Evolutionary conservation across 1,140 invertebrate genomes (phyloP), one percentile per base, ranked within the genome.

Genomic region (Diploscapter pachys): DNA sequence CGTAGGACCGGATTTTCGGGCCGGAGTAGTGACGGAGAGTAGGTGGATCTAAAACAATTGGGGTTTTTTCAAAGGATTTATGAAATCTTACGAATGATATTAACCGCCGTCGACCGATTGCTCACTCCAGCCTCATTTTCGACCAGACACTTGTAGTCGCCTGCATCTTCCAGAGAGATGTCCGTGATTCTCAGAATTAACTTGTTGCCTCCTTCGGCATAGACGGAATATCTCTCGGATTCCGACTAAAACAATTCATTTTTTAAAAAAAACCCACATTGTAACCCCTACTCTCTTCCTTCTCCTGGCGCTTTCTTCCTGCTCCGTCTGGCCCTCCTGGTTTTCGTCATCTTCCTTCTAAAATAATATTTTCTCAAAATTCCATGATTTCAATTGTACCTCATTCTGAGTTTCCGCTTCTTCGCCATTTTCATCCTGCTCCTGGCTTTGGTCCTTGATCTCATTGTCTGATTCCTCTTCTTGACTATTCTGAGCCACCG

Each of bases 71-170:
- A 31, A 31, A 31, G 31, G 31, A 31, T 31, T 31, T 31, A 55
- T 13, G 8, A n/a, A n/a, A 50, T 56, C 31, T 75, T 49, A 77
- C 76, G 76, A 62, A 65, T 77, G 48, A 77, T 77, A 49, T 62
- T 65, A 59, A 77, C 54, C 13, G 69, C 62, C 55, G 67, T 61
- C 13, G 56, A 53, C 59, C 63, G 68, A 56, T 69, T 75, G 2
- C 59, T 63, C 4, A 65, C 62, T 63, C 76, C 76, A 49, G 76
- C 76, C 9, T 77, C 76, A 51, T 77, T 77, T 9, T 67, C n/a
- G 4, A 75, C 76, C 11, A 67, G 50, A 48, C 76, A 77, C 53
- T 54, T 67, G 64, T 77, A 77, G 13, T 76, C 76, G 8, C 64
- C 76, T 5, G 76, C 76, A 52, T 77, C 76, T 54, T 75, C 71